Conservation (phyloP, 2,797 vertebrate species). For the Leucoraja ocellata region DNA sequence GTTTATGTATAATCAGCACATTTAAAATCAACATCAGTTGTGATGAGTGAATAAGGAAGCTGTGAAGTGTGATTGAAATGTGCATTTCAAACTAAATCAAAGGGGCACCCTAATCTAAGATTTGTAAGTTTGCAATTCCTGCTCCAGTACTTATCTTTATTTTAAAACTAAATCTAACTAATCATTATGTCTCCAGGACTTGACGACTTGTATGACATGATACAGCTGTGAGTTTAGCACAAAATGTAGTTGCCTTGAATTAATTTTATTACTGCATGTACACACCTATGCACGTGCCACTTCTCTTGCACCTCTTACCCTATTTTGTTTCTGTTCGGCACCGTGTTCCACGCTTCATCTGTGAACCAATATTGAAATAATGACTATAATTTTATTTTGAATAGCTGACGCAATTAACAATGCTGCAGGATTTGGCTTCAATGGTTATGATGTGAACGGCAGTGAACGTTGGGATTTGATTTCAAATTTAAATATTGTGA, state of each 20-base stretch:
- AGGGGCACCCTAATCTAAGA: neutral
- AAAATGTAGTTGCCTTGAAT: neutral
- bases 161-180: too few species aligned
- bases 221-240: neutral
- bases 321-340: neutral
- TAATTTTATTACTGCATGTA: too few species aligned
- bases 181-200: neutral
- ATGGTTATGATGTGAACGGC: constrained; percentile 85
- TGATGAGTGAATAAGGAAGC: neutral
- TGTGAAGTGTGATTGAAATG: neutral
- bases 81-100: neutral
- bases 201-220: neutral
- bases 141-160: neutral
- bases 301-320: neutral
- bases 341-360: neutral
- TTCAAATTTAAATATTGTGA: constrained; percentile 86
- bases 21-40: neutral
- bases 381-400: constrained; percentile 32
- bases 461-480: constrained; percentile 81
- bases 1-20: neutral
- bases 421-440: constrained; percentile 93
- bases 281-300: too few species aligned
- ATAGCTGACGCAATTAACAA: constrained; percentile 96
- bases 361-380: neutral
- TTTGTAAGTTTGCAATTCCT: neutral